phyloP scores from a whole-genome alignment of 2,888 invertebrate species.

The Temnothorax rugatulus region DNA sequence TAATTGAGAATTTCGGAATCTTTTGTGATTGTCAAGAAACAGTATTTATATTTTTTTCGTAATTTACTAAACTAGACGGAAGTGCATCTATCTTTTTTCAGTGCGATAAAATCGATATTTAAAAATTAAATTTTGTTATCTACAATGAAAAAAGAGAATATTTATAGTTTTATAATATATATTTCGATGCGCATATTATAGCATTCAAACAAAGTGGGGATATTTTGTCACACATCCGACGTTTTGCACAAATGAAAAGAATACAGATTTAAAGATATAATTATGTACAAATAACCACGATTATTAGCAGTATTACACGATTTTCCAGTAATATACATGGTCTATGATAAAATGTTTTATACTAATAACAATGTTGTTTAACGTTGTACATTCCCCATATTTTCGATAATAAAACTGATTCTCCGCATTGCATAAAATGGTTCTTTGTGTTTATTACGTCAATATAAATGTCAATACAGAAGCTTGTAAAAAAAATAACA shows the following conservation, averaged over 20 bases:
- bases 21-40: background rate
- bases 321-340: background rate
- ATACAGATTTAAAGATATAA: background rate
- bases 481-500: constrained; percentile 8
- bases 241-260: constrained; percentile 15
- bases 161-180: constrained; percentile 28
- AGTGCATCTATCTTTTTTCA: background rate
- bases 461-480: constrained; percentile 9
- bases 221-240: constrained; percentile 1
- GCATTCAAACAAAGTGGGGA: background rate
- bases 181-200: constrained; percentile 10
- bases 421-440: constrained; percentile 10
- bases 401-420: constrained; percentile 61
- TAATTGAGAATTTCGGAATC: constrained; percentile 11
- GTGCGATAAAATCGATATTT: background rate
- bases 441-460: background rate
- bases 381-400: constrained; percentile 65
- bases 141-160: background rate
- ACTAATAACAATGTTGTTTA: constrained; percentile 49
- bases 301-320: constrained; percentile 18
- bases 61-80: background rate
- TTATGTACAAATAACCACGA: constrained; percentile 7
- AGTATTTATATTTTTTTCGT: constrained; percentile 29
- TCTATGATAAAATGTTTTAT: constrained; percentile 34
- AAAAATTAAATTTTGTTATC: background rate